phyloP scores from a whole-genome alignment of 2,888 invertebrate species.

The Dascillus cervinus region DNA sequence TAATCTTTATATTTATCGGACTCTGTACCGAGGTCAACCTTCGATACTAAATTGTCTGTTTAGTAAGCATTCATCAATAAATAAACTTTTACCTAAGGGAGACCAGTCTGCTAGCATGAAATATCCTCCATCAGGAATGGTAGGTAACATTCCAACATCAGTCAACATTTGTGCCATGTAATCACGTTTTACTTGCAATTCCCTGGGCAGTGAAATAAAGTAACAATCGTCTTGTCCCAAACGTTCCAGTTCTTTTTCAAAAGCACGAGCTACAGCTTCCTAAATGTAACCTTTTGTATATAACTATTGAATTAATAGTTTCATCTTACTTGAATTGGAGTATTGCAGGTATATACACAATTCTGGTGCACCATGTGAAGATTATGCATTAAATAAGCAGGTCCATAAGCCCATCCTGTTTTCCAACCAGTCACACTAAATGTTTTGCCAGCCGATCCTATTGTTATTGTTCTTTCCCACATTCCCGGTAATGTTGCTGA shows the following conservation, averaged over 20 bases:
- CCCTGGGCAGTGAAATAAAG: slow-evolving; percentile 65
- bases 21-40: slow-evolving; percentile 63
- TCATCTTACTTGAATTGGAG: slow-evolving; percentile 65
- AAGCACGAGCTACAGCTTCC: slow-evolving; percentile 86
- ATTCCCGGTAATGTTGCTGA: slow-evolving; percentile 85
- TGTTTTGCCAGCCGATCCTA: slow-evolving; percentile 96
- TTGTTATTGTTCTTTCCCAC: slow-evolving; percentile 96
- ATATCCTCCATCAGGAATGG: slow-evolving; percentile 93
- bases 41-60: slow-evolving; percentile 43
- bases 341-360: slow-evolving; percentile 83
- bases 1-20: slow-evolving; percentile 75
- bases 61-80: neutral
- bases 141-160: slow-evolving; percentile 82
- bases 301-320: slow-evolving; percentile 1
- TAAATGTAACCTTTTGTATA: too few species aligned
- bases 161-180: slow-evolving; percentile 64
- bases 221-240: slow-evolving; percentile 72
- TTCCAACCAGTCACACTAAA: slow-evolving; percentile 98
- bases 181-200: slow-evolving; percentile 72
- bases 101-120: slow-evolving; percentile 95
- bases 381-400: slow-evolving; percentile 69
- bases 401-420: slow-evolving; percentile 94
- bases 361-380: slow-evolving; percentile 90
- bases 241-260: slow-evolving; percentile 75
- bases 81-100: slow-evolving; percentile 63